Evolutionary conservation across 2,797 vertebrate genomes (phyloP).

Genomic region (Notolepis coatsorum): DNA sequence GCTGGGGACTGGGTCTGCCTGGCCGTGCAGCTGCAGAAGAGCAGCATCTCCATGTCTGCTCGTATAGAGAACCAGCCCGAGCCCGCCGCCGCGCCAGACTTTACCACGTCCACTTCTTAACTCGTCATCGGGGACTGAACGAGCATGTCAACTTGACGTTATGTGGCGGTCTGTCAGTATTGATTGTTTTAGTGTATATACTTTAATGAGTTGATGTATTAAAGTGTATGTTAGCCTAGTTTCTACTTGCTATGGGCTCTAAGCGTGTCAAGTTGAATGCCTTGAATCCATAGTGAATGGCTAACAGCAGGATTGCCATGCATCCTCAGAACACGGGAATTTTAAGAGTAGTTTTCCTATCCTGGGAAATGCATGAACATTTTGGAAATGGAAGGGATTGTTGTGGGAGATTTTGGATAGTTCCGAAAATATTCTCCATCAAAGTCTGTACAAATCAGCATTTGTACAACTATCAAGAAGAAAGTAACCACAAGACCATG

Average conservation of each 20-base stretch:
- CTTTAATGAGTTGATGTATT: not conserved
- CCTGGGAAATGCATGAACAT: too few relatives aligned
- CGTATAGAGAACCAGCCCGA: conserved; percentile 54
- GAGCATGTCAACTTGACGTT: not conserved
- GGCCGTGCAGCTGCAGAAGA: conserved; percentile 89
- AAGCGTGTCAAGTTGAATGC: not conserved
- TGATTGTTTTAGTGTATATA: not conserved
- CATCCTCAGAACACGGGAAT: too few relatives aligned
- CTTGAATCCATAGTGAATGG: conserved; percentile 5
- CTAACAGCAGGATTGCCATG: too few relatives aligned
- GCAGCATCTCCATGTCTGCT: conserved; percentile 90
- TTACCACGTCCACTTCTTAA: not conserved
- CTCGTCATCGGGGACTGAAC: not conserved
- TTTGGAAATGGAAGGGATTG: too few relatives aligned
- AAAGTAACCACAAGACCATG: too few relatives aligned
- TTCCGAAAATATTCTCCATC: too few relatives aligned
- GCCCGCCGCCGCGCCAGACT: conserved; percentile 2
- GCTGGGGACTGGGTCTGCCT: conserved; percentile 87
- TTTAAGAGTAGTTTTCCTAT: too few relatives aligned
- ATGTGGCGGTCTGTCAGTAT: not conserved
- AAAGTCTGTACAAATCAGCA: too few relatives aligned
- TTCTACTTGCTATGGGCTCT: conserved; percentile 4
- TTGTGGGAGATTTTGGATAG: too few relatives aligned
- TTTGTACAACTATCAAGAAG: too few relatives aligned
- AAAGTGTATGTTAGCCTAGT: not conserved